Evolutionary conservation across 1,140 invertebrate species (phyloP).

Genomic region (Battus philenor): DNA sequence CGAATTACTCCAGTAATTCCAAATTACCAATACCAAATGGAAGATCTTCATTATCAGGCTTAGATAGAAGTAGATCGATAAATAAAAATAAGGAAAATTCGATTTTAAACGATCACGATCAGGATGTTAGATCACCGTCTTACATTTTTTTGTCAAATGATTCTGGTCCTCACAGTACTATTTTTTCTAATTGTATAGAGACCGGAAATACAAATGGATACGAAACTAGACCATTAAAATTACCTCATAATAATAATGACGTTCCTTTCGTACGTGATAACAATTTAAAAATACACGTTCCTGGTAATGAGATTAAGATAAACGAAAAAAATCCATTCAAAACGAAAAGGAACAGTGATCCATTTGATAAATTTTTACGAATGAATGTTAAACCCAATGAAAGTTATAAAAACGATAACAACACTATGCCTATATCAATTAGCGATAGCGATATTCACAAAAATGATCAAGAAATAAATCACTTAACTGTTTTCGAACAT

Average conservation of each 20-base stretch:
- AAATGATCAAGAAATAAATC: conserved; percentile 49
- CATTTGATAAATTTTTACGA: conserved; percentile 45
- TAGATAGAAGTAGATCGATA: conserved; percentile 50
- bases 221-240: conserved; percentile 22
- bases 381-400: conserved; percentile 33
- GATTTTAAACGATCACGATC: conserved; percentile 20
- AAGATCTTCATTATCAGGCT: conserved; percentile 36
- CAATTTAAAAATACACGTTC: conserved; percentile 14
- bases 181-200: conserved; percentile 26
- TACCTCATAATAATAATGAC: conserved; percentile 30
- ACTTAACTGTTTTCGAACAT: conserved; percentile 59
- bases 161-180: conserved; percentile 38
- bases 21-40: conserved; percentile 65
- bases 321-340: conserved; percentile 31
- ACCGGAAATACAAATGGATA: conserved; percentile 32
- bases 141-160: conserved; percentile 39
- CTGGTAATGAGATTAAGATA: conserved; percentile 4
- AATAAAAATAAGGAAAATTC: conserved; percentile 37
- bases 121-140: conserved; percentile 38
- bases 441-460: conserved; percentile 47
- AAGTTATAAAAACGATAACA: conserved; percentile 24
- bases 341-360: conserved; percentile 45
- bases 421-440: conserved; percentile 44
- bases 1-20: conserved; percentile 59
- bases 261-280: conserved; percentile 21